A percentile compares a stretch with the other conserved stretches of the same genome.
Conservation (phyloP, 2,888 invertebrate genomes). For the Cephalotes varians region DNA sequence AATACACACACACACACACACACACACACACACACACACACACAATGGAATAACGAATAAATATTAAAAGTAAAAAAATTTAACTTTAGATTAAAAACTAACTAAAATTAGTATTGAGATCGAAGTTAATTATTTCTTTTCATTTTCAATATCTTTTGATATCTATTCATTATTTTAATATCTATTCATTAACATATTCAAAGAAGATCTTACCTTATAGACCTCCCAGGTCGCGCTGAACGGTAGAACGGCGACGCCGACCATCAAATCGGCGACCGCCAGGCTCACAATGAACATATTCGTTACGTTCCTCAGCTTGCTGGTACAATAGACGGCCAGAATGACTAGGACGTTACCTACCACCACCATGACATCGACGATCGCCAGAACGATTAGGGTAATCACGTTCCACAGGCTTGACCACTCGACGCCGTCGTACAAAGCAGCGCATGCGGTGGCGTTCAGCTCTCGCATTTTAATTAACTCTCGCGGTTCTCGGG, state of each 20-base stretch:
- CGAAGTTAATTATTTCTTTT: no score
- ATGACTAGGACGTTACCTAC: slow-evolving; percentile 97
- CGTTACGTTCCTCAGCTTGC: slow-evolving; percentile 97
- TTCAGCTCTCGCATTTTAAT: slow-evolving; percentile 91
- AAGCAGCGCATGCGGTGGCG: slow-evolving; percentile 93
- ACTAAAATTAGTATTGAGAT: no score
- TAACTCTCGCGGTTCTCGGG: slow-evolving; percentile 56
- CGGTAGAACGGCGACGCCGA: slow-evolving; percentile 98
- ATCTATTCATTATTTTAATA: not conserved
- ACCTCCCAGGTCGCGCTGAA: slow-evolving; percentile 98
- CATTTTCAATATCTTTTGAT: no score
- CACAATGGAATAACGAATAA: no score
- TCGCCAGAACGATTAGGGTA: slow-evolving; percentile 92
- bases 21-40: no score
- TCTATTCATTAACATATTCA: not conserved
- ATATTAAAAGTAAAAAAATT: no score
- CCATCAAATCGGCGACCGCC: slow-evolving; percentile 97
- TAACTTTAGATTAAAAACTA: no score
- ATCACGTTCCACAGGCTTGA: slow-evolving; percentile 92
- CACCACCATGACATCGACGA: slow-evolving; percentile 95
- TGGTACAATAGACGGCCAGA: slow-evolving; percentile 95
- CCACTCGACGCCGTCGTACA: slow-evolving; percentile 93
- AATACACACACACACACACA: no score
- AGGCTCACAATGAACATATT: slow-evolving; percentile 98
- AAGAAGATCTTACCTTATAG: slow-evolving; percentile 89